These are phyloP conservation scores for Hippocampus abdominalis DNA, from an alignment of 2,113 vertebrate genomes.

Conservation along the genomic window DNA sequence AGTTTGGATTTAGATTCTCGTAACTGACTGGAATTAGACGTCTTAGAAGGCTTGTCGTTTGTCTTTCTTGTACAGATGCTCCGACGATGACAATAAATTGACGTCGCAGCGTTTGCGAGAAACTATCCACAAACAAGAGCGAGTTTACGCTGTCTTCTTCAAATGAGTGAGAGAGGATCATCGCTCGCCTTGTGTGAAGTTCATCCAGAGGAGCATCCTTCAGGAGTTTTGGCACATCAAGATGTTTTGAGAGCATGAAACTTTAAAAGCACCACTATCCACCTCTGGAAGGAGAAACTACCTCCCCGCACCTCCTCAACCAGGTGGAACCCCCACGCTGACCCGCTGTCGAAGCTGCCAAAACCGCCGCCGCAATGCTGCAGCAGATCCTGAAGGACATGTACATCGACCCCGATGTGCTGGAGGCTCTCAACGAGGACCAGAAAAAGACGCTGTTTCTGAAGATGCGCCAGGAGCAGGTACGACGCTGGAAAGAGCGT, in stretches of 20 bases:
- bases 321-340: background rate
- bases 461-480: conserved; percentile 80
- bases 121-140: conserved; percentile 14
- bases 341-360: background rate
- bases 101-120: conserved; percentile 20
- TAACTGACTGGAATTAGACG: background rate
- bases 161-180: conserved; percentile 12
- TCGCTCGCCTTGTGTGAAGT: background rate
- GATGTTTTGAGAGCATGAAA: conserved; percentile 36
- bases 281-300: conserved; percentile 34
- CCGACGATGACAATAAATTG: conserved; percentile 45
- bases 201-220: background rate
- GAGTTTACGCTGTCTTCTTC: conserved; percentile 14
- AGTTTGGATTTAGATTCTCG: conserved; percentile 31
- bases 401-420: conserved; percentile 77
- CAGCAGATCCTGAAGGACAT: conserved; percentile 80
- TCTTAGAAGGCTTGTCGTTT: background rate
- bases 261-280: conserved; percentile 29
- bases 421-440: conserved; percentile 74
- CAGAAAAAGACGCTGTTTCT: conserved; percentile 79
- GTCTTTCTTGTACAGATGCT: background rate
- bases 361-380: conserved; percentile 62
- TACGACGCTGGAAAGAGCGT: conserved; percentile 74
- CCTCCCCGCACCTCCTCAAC: conserved; percentile 5
- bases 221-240: conserved; percentile 8